These are phyloP conservation scores for Tapirus terrestris DNA, from an alignment of 2,113 vertebrate species.

Conservation along the genomic window DNA sequence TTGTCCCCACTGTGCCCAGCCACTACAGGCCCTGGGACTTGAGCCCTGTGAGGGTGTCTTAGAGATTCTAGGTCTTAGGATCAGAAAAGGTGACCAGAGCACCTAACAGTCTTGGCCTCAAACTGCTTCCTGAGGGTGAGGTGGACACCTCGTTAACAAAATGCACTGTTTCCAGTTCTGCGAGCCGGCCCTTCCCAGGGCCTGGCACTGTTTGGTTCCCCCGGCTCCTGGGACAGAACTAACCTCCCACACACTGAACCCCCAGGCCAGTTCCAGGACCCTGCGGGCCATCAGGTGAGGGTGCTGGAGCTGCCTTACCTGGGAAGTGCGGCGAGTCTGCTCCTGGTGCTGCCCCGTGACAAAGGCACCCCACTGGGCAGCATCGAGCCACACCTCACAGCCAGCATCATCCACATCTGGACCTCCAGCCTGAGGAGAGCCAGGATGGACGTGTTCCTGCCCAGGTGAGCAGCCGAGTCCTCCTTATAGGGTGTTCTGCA, in stretches of 20 bases:
- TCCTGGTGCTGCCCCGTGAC: conserved; percentile 91
- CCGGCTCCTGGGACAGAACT: neutral
- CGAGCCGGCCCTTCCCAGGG: neutral
- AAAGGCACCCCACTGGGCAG: conserved; percentile 86
- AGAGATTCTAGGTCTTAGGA: neutral
- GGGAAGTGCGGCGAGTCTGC: conserved; percentile 88
- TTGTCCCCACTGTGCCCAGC: neutral
- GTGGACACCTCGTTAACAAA: neutral
- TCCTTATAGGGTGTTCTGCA: neutral
- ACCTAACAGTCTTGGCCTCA: neutral
- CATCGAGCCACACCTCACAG: conserved; percentile 89
- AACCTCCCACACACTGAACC: neutral
- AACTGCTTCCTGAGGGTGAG: neutral
- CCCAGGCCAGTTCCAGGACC: conserved; percentile 92
- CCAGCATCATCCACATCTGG: conserved; percentile 89
- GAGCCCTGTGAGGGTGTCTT: neutral
- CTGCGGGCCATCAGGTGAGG: conserved; percentile 86
- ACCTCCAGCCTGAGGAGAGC: conserved; percentile 87
- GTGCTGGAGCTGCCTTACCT: conserved; percentile 91
- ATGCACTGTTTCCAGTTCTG: neutral
- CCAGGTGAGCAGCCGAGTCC: conserved; percentile 86
- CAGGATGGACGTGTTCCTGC: conserved; percentile 94
- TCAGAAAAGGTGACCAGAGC: neutral
- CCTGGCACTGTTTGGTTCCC: neutral
- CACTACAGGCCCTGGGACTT: neutral